Evolutionary conservation across 30 jellyfish, hydroid and myxozoan species (phyloP), one percentile per base, ranked within the genome.

Genomic region (Haliclystus octoradiatus): DNA sequence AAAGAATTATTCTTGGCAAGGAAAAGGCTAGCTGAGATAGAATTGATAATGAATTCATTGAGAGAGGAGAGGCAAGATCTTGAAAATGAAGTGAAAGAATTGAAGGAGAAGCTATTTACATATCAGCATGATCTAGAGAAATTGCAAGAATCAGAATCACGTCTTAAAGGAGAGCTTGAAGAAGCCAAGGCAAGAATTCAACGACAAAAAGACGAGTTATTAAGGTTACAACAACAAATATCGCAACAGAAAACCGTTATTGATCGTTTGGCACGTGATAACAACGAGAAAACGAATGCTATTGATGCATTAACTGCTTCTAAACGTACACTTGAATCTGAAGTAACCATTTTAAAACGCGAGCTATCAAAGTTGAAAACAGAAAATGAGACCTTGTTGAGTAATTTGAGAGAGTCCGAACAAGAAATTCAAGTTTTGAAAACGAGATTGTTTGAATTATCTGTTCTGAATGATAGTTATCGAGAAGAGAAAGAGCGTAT

Each of bases 61-160:
- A 81, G 66, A 57, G 97, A 88, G 34, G 97, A 88, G 69, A 71
- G 95, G 15, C 93, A 88, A 65, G 95, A 88, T 66, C 68, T 88
- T 1, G 77, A 62, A 0, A 66, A 82, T 0, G 91, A 77, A 7
- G 74, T 70, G 49, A 75, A 88, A 49, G 66, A 68, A 2, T 76
- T 71, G 76, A 75, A 69, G 31, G 94, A 88, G 68, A 76, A 77
- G 33, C 61, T 80, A 12, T 26, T 78, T 2, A 49, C 31, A 68
- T 31, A 66, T 25, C 95, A 88, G 49, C 40, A 60, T 31, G 97
- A 88, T 57, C 81, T 88, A 31, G 49, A 94, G 60, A 81, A 76
- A 60, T 51, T 68, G 27, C 80, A 82, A 26, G 85, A 84, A 80
- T 76, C 72, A 62, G 97, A 88, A 76, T 92, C 97, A 1, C 49